Evolutionary conservation across 2,797 vertebrate species (phyloP).

Genomic region (Eremophila alpestris): DNA sequence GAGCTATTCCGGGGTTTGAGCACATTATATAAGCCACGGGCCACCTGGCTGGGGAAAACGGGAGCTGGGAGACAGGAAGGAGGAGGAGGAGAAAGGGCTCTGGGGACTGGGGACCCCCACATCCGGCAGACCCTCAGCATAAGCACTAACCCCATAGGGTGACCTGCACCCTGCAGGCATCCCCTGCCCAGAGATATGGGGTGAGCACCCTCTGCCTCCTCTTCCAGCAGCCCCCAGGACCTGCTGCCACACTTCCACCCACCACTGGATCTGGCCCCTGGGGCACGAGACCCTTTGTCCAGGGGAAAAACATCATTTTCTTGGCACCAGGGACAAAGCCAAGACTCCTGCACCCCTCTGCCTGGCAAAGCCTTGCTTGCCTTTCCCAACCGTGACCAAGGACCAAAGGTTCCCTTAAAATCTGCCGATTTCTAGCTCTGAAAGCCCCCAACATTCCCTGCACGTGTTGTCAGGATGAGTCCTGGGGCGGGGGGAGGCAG

Average conservation of each 20-base stretch:
- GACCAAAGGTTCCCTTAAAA: not conserved
- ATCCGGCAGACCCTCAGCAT: not conserved
- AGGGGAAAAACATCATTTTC: not conserved
- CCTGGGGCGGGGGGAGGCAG: not conserved
- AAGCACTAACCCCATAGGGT: not conserved
- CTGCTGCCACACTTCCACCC: accelerated
- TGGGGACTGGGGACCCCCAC: not conserved
- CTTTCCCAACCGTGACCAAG: accelerated
- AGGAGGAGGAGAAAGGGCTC: not conserved
- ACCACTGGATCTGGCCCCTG: accelerated
- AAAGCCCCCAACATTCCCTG: accelerated
- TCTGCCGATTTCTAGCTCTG: not conserved
- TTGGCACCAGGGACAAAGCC: not conserved
- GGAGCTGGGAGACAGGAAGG: not conserved
- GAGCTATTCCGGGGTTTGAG: conserved; percentile 55
- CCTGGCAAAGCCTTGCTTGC: not conserved
- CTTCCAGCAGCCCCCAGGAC: not conserved
- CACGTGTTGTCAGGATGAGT: not conserved
- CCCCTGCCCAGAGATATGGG: not conserved
- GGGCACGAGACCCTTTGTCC: not conserved
- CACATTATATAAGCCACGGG: conserved; percentile 58
- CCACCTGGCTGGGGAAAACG: conserved; percentile 50
- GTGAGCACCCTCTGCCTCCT: not conserved
- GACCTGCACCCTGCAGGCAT: not conserved
- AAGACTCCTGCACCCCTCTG: accelerated